Percentiles rank a stretch among this genome's conserved stretches.
phyloP scores from a whole-genome alignment of 1,140 invertebrate genomes.

The Lamellibrachia luymesi region DNA sequence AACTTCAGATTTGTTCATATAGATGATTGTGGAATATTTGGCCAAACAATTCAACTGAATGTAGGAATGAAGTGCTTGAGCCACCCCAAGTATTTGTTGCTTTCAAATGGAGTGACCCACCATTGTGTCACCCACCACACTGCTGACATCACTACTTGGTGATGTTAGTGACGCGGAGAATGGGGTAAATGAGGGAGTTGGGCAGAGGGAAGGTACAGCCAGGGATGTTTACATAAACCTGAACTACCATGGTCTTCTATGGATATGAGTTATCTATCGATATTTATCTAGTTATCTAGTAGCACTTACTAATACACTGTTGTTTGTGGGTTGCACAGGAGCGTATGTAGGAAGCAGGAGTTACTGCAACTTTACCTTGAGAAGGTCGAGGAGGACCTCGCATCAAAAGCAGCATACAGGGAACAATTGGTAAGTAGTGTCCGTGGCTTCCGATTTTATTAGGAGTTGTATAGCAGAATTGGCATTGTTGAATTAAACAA shows the following conservation, averaged over 20 bases:
- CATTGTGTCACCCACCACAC: too few relatives aligned
- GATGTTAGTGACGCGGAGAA: too few relatives aligned
- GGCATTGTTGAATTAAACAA: neutral
- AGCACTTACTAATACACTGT: neutral
- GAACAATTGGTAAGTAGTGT: constrained; percentile 53
- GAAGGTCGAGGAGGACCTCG: constrained; percentile 67
- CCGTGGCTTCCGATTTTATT: neutral
- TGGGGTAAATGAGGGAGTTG: too few relatives aligned
- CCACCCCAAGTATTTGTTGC: too few relatives aligned
- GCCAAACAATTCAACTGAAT: too few relatives aligned
- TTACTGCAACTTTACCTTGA: constrained; percentile 72
- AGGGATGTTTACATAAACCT: neutral
- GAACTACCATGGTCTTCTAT: neutral
- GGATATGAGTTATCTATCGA: neutral
- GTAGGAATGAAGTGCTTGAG: too few relatives aligned
- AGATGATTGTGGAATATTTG: too few relatives aligned
- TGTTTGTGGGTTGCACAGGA: constrained; percentile 43
- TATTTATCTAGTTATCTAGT: neutral
- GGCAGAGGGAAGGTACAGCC: too few relatives aligned
- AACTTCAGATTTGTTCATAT: too few relatives aligned
- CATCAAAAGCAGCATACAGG: constrained; percentile 62
- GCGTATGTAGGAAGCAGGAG: constrained; percentile 73
- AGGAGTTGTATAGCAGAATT: neutral
- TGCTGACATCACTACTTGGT: too few relatives aligned
- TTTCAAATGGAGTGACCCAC: too few relatives aligned